Evolutionary conservation across 1,140 invertebrate species (phyloP).

Genomic region (Plodia interpunctella): DNA sequence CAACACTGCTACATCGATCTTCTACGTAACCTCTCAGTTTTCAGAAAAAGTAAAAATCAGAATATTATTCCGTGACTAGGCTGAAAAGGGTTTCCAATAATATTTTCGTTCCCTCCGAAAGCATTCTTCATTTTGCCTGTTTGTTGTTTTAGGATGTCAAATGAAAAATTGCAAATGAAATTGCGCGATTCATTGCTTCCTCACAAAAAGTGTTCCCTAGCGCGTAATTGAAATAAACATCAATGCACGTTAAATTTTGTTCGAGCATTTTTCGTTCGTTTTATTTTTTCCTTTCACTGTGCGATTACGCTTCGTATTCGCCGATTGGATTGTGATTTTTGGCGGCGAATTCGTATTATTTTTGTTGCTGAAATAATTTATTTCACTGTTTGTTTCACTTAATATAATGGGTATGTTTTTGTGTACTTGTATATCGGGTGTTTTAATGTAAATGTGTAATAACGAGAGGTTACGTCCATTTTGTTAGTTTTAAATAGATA

Average conservation of each 20-base stretch:
- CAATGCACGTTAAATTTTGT: background rate
- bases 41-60: too few relatives aligned
- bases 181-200: conserved; percentile 33
- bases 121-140: conserved; percentile 18
- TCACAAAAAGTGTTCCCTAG: conserved; percentile 5
- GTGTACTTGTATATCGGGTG: background rate
- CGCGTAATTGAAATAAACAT: conserved; percentile 4
- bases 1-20: too few relatives aligned
- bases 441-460: too few relatives aligned
- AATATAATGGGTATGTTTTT: too few relatives aligned
- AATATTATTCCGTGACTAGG: background rate
- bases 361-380: background rate
- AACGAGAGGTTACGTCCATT: too few relatives aligned
- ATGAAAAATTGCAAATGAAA: conserved; percentile 38
- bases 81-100: conserved; percentile 9
- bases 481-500: too few relatives aligned
- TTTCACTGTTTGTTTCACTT: conserved; percentile 1
- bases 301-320: background rate
- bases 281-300: background rate
- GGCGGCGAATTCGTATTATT: background rate
- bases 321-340: background rate
- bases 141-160: conserved; percentile 25
- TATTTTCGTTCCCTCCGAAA: background rate
- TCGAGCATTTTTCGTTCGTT: background rate
- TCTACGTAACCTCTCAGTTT: too few relatives aligned